These are phyloP conservation scores for Thamnophis sirtalis DNA, from an alignment of 2,113 vertebrate genomes.

Conservation along the genomic window DNA sequence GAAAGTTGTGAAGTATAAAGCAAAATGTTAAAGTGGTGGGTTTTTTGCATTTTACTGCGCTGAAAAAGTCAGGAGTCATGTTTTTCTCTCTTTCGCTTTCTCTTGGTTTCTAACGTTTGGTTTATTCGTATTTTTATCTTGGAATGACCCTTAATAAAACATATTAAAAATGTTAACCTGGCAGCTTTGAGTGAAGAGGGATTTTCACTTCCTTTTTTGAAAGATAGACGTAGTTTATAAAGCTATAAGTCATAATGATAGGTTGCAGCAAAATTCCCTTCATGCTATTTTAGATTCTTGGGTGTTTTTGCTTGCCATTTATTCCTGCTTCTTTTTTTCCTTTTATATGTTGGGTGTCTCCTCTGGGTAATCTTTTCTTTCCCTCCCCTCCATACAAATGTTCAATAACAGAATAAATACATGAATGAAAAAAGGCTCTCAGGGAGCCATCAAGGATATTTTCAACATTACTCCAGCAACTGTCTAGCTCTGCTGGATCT, in stretches of 20 bases:
- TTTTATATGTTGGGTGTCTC: neutral
- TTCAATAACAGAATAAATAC: neutral
- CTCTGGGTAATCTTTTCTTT: neutral
- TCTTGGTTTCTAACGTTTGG: neutral
- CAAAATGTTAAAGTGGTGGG: neutral
- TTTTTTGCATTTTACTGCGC: neutral
- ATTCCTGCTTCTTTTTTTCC: neutral
- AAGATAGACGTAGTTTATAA: neutral
- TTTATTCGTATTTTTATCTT: neutral
- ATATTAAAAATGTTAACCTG: neutral
- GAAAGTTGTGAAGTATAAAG: neutral
- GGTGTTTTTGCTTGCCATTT: neutral
- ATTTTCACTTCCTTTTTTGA: neutral
- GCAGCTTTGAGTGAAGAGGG: neutral
- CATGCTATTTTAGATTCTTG: neutral
- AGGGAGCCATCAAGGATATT: neutral
- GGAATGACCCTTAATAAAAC: neutral
- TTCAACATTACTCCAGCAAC: neutral
- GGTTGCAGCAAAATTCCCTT: neutral
- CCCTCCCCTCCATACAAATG: neutral
- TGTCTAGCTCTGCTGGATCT: neutral
- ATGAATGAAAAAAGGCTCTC: neutral
- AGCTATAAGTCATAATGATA: neutral
- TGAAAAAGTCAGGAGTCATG: neutral
- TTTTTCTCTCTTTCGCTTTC: neutral